Evolutionary conservation across 2,113 vertebrate species (phyloP).

Genomic region (Vulpes vulpes): DNA sequence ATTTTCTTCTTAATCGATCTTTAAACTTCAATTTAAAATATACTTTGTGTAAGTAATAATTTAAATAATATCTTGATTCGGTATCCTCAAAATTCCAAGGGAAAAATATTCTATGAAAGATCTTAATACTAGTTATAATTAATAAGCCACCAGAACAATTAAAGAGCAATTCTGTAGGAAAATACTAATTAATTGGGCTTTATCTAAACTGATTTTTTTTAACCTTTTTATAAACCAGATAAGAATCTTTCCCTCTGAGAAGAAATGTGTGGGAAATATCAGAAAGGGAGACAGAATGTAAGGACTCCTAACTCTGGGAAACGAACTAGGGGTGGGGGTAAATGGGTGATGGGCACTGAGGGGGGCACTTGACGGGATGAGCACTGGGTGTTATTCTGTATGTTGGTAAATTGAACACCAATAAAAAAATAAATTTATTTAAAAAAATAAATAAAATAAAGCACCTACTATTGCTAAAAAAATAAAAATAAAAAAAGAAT

Average conservation of each 20-base stretch:
- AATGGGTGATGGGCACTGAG: too few species aligned
- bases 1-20: constrained; percentile 25
- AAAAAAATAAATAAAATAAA: too few species aligned
- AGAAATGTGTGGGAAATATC: too few species aligned
- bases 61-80: constrained; percentile 13
- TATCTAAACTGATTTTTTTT: not conserved
- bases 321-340: too few species aligned
- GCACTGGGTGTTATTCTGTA: too few species aligned
- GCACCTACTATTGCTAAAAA: too few species aligned
- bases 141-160: not conserved
- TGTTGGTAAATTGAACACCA: too few species aligned
- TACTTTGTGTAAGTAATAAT: not conserved
- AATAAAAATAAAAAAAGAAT: too few species aligned
- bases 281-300: too few species aligned
- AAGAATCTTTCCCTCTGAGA: not conserved
- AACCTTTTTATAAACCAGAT: not conserved
- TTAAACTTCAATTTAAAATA: constrained; percentile 23
- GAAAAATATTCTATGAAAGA: not conserved
- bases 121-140: not conserved
- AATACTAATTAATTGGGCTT: not conserved
- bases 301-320: too few species aligned
- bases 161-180: constrained; percentile 10
- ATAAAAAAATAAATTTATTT: too few species aligned
- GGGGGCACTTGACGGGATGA: too few species aligned
- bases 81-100: constrained; percentile 13